Percentiles rank a stretch among this genome's conserved stretches.
Conservation (phyloP, 2,888 invertebrate species). For the Cetonia aurata region DNA sequence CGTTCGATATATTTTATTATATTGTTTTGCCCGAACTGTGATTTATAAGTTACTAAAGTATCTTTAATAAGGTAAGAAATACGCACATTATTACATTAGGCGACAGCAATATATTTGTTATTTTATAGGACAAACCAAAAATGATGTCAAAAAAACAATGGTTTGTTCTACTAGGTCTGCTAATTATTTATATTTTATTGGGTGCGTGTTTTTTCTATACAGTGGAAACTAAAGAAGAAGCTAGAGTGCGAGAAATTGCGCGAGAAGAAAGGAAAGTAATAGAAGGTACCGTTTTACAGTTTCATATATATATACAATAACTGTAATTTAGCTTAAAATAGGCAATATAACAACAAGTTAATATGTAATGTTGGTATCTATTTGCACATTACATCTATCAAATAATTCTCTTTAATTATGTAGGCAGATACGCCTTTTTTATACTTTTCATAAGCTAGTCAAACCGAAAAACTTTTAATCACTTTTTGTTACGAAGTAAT, state of each 20-base stretch:
- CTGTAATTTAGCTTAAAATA: too few species aligned
- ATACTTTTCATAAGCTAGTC: too few species aligned
- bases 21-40: conserved; percentile 7
- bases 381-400: too few species aligned
- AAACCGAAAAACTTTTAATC: too few species aligned
- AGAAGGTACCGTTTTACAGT: conserved; percentile 69
- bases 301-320: too few species aligned
- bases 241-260: conserved; percentile 71
- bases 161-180: conserved; percentile 67
- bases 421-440: too few species aligned
- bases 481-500: too few species aligned
- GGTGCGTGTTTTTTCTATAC: conserved; percentile 90
- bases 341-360: too few species aligned
- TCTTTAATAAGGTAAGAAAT: conserved; percentile 25
- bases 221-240: conserved; percentile 82
- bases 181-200: conserved; percentile 60
- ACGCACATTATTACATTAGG: background rate
- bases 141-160: conserved; percentile 87
- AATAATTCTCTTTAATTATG: too few species aligned
- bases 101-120: conserved; percentile 1
- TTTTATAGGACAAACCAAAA: conserved; percentile 59
- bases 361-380: too few species aligned
- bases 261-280: conserved; percentile 76
- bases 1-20: conserved; percentile 19
- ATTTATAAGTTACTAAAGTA: conserved; percentile 32